phyloP scores from a whole-genome alignment of 2,797 vertebrate genomes.

The Rhynchotus rufescens region DNA sequence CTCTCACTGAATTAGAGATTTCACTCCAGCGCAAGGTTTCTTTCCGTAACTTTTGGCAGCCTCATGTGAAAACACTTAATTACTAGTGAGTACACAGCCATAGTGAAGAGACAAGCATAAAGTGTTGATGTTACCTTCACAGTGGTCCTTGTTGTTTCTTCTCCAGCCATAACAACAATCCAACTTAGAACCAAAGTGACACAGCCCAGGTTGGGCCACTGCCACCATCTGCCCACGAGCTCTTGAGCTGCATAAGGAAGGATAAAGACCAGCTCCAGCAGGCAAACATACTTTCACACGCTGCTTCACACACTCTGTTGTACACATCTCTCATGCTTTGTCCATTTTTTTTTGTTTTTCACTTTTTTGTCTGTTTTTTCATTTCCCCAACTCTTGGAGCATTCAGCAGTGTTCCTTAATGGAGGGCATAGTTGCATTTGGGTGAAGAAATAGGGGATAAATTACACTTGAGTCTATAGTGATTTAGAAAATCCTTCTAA shows the following conservation, averaged over 20 bases:
- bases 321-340: neutral
- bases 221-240: conserved; percentile 75
- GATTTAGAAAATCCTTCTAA: conserved; percentile 6
- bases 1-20: neutral
- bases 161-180: conserved; percentile 98
- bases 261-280: conserved; percentile 7
- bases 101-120: neutral
- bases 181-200: conserved; percentile 88
- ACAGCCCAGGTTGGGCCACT: conserved; percentile 86
- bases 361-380: neutral
- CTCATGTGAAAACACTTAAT: neutral
- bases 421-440: neutral
- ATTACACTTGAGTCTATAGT: neutral
- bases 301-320: neutral
- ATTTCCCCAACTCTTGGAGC: neutral
- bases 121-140: conserved; percentile 87
- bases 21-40: neutral
- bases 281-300: neutral
- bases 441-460: neutral
- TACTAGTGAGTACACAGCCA: neutral
- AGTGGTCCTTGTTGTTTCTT: conserved; percentile 88
- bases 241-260: conserved; percentile 64
- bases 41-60: neutral
- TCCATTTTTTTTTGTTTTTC: neutral
- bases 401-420: neutral